Conservation (phyloP, 2,888 invertebrate species). For the Cybosia mesomella region DNA sequence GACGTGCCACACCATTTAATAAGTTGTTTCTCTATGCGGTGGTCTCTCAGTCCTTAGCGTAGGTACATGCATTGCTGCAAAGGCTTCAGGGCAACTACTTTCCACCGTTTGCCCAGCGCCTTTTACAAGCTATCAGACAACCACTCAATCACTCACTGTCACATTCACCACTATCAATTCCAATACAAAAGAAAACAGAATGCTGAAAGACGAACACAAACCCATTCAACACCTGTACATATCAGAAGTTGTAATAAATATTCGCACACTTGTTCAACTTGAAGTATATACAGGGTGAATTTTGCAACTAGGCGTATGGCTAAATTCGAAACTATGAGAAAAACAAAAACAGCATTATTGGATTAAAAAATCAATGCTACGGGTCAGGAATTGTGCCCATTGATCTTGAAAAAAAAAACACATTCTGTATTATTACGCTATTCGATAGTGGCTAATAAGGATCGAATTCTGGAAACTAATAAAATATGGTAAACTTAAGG, state of each 20-base stretch:
- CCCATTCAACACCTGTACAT: slow-evolving; percentile 15
- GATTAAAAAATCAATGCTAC: too few relatives aligned
- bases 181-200: slow-evolving; percentile 3
- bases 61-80: not conserved
- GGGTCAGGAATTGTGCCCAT: too few relatives aligned
- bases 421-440: too few relatives aligned
- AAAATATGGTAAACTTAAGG: too few relatives aligned
- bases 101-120: not conserved
- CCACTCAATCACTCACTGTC: not conserved
- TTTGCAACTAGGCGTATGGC: too few relatives aligned
- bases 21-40: not conserved
- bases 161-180: not conserved
- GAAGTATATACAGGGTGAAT: not conserved
- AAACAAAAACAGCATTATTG: too few relatives aligned
- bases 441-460: too few relatives aligned
- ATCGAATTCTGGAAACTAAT: too few relatives aligned
- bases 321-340: too few relatives aligned
- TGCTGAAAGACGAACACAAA: slow-evolving; percentile 9
- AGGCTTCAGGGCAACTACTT: not conserved
- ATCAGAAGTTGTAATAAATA: slow-evolving; percentile 13
- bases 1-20: too few relatives aligned
- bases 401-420: too few relatives aligned
- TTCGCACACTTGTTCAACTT: slow-evolving; percentile 24
- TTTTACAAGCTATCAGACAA: not conserved
- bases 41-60: not conserved